These are phyloP conservation scores for Artibeus lituratus DNA, from an alignment of 2,797 vertebrate genomes.

Conservation along the genomic window DNA sequence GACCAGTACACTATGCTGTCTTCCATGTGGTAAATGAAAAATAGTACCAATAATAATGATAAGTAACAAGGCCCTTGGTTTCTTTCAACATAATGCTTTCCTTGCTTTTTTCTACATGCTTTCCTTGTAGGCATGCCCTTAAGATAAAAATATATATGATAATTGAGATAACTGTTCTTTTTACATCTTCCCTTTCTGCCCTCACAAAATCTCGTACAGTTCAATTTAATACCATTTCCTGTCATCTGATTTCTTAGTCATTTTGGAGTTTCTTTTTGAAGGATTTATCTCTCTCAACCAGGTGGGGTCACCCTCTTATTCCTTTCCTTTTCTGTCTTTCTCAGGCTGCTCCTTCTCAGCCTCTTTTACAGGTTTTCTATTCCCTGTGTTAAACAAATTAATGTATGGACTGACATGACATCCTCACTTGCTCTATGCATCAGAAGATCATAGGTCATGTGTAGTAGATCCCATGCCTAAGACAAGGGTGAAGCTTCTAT, in stretches of 20 bases:
- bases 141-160: slow-evolving; percentile 46
- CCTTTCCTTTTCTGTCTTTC: not conserved
- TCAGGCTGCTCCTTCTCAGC: not conserved
- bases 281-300: not conserved
- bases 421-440: not conserved
- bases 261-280: not conserved
- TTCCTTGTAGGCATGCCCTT: not conserved
- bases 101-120: not conserved
- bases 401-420: not conserved
- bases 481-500: not conserved
- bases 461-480: not conserved
- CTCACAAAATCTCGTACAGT: not conserved
- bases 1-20: not conserved
- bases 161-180: slow-evolving; percentile 1
- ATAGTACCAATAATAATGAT: not conserved
- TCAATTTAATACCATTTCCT: slow-evolving; percentile 4
- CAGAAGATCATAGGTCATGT: not conserved
- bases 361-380: not conserved
- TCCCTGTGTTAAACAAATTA: not conserved
- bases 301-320: not conserved
- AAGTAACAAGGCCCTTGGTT: not conserved
- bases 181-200: not conserved
- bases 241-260: slow-evolving; percentile 20
- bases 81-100: not conserved
- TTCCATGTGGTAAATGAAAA: not conserved